Percentiles rank a stretch among this genome's conserved stretches.
These are phyloP conservation scores for Avahi laniger DNA, from an alignment of 2,797 vertebrate species.

Conservation along the genomic window DNA sequence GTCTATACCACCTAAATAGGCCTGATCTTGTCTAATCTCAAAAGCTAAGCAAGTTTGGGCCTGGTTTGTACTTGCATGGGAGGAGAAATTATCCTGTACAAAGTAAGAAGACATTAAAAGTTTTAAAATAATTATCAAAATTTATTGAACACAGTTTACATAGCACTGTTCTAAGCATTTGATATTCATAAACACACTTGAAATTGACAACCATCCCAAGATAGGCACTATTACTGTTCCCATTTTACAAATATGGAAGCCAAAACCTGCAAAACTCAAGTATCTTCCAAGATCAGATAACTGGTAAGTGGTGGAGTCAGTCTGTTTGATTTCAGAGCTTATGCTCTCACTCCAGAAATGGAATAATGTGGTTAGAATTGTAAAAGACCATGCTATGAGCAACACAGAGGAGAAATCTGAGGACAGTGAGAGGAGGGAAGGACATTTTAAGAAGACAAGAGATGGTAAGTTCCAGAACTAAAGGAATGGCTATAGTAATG, in stretches of 20 bases:
- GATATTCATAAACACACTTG: neutral
- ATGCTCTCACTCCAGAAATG: neutral
- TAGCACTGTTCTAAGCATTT: neutral
- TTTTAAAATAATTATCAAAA: neutral
- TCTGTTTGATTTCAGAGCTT: neutral
- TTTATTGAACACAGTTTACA: neutral
- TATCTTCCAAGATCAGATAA: neutral
- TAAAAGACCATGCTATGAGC: neutral
- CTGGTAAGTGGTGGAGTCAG: neutral
- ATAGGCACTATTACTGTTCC: neutral
- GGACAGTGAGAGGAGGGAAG: neutral
- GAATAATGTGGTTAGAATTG: neutral
- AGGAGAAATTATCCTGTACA: neutral
- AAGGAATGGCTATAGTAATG: neutral
- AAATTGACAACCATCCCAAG: neutral
- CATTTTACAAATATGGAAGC: neutral
- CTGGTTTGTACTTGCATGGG: neutral
- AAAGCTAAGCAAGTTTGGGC: neutral
- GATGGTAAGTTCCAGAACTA: neutral
- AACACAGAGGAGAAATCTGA: neutral
- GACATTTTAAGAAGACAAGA: neutral
- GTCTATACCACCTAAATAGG: neutral
- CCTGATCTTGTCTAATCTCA: neutral
- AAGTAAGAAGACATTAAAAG: neutral
- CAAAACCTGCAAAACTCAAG: neutral